These are phyloP conservation scores for Reinhardtius hippoglossoides DNA, from an alignment of 2,113 vertebrate species.

Conservation along the genomic window DNA sequence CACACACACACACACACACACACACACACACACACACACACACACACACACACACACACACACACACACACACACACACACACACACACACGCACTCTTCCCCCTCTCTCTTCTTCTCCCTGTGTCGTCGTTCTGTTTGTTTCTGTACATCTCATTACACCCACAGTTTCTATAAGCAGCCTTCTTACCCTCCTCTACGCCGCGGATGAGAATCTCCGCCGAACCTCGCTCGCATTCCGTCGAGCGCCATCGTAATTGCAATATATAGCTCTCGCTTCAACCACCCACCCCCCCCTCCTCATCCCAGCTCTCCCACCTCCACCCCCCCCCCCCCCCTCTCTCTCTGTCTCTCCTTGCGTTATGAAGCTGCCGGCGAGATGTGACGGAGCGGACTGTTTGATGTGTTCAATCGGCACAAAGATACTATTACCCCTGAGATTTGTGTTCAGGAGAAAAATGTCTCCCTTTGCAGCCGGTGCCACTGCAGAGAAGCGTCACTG, in stretches of 20 bases:
- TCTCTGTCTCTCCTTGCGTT: constrained; percentile 27
- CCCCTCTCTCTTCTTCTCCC: constrained; percentile 10
- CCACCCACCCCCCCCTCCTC: constrained; percentile 22
- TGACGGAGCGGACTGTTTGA: constrained; percentile 56
- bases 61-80: neutral
- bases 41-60: neutral
- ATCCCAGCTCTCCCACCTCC: neutral
- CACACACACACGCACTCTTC: neutral
- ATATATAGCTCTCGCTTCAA: constrained; percentile 53
- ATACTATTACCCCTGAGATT: constrained; percentile 71
- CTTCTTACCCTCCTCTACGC: constrained; percentile 40
- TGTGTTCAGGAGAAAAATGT: constrained; percentile 20
- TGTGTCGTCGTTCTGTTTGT: constrained; percentile 1
- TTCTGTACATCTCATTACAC: constrained; percentile 62
- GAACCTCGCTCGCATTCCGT: constrained; percentile 50
- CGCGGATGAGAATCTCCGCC: constrained; percentile 53
- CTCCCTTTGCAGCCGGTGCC: neutral
- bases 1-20: too few relatives aligned
- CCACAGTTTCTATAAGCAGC: constrained; percentile 58
- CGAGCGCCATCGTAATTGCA: constrained; percentile 49
- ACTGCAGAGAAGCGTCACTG: too few relatives aligned
- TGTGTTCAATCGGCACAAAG: constrained; percentile 68
- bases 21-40: neutral
- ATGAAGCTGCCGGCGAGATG: constrained; percentile 50
- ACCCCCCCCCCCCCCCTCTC: neutral